These are phyloP conservation scores for Corythornis leucogaster DNA, from an alignment of 2,797 vertebrate genomes.

Conservation along the genomic window DNA sequence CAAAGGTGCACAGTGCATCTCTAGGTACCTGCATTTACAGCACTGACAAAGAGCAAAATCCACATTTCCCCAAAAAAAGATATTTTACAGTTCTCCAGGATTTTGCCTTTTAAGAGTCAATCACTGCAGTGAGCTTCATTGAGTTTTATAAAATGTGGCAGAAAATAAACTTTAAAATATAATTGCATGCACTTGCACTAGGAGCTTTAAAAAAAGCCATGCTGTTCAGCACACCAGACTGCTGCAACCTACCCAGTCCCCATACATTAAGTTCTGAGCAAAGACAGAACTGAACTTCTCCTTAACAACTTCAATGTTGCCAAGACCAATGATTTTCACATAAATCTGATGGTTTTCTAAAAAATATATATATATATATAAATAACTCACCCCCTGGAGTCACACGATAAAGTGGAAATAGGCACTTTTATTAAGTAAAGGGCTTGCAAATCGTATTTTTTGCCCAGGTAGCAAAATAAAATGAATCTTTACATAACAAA, in stretches of 20 bases:
- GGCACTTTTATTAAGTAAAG: background rate
- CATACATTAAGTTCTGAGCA: background rate
- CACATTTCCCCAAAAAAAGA: background rate
- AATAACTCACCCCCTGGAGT: background rate
- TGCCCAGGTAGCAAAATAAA: background rate
- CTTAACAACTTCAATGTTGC: background rate
- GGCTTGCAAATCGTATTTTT: background rate
- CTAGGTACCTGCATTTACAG: background rate
- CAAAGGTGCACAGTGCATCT: background rate
- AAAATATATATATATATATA: background rate
- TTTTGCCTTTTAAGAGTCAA: background rate
- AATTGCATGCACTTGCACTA: background rate
- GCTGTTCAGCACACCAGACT: background rate
- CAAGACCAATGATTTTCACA: conserved; percentile 32
- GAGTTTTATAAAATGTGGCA: conserved; percentile 1
- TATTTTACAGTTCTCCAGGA: background rate
- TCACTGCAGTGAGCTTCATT: background rate
- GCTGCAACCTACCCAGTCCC: background rate
- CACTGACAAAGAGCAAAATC: background rate
- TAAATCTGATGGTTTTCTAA: background rate
- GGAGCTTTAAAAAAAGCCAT: background rate
- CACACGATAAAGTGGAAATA: background rate
- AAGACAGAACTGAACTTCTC: background rate
- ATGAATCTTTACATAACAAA: background rate
- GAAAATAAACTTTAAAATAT: conserved; percentile 26